Evolutionary conservation across 2,797 vertebrate genomes (phyloP), one percentile per base, ranked within the genome.

Genomic region (Mus caroli): DNA sequence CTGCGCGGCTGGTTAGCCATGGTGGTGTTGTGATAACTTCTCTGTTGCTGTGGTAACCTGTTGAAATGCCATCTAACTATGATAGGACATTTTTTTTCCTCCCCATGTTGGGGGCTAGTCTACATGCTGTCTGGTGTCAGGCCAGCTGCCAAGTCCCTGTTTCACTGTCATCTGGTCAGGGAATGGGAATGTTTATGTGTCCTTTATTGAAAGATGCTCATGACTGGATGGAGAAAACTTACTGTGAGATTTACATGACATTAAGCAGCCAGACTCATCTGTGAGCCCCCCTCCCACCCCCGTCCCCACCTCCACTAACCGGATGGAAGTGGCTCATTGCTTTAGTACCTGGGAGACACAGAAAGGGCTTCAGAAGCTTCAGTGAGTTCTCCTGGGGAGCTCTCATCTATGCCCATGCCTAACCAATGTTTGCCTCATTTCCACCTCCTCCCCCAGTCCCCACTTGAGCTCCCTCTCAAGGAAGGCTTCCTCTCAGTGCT

Each of bases 321-420:
- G 60, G 62, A 56, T 54, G 73, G 73, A 67, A 43, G 31, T 84
- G 58, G 15, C 56, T 71, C 88, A 54, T n/a, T 22, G 54, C 76
- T 88, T 93, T 71, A 69, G 43, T 54, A 92, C 60, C 40, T 20
- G 54, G 62, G 75, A 94, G 77, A 52, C 31, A 60, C 17, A 92
- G 46, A n/a, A 84, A 75, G 80, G 67, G 22, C 64, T 87, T 76
- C 37, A 40, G 43, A 95, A 80, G 31, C 46, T 67, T 79, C 43
- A 14, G 43, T 37, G 58, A 34, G 85, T 52, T 89, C 69, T 40
- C 75, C 76, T 56, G 90, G 84, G 56, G 86, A 46, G 52, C 64
- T 56, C 31, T 54, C 58, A 54, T 28, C 64, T 62, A 31, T 46
- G 9, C 26, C 31, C n/a, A 17, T 34, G 79, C 76, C 83, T 92